Percentiles rank a stretch among this genome's conserved stretches.
Conservation (phyloP, 2,888 invertebrate species). For the Drosophila parthenogenetica region DNA sequence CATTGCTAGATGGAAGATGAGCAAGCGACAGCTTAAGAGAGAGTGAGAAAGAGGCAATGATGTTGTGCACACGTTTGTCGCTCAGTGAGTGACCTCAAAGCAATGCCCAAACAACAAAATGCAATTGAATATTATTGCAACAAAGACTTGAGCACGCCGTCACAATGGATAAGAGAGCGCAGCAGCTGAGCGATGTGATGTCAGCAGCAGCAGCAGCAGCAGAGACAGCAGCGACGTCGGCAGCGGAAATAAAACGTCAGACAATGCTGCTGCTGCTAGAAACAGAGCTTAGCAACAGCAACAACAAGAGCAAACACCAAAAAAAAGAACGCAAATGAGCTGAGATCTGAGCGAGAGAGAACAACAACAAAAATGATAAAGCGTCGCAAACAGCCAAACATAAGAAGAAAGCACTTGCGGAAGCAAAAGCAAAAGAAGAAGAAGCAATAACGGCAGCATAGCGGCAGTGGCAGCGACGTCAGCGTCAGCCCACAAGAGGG, state of each 20-base stretch:
- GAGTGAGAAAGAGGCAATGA: background rate
- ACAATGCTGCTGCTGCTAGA: conserved; percentile 39
- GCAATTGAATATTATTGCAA: conserved; percentile 64
- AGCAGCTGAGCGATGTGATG: conserved; percentile 3
- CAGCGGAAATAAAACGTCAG: conserved; percentile 43
- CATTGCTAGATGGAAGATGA: conserved; percentile 25
- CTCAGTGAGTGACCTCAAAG: conserved; percentile 38
- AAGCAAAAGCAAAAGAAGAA: conserved; percentile 41
- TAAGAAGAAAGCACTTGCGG: conserved; percentile 58
- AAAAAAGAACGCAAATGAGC: conserved; percentile 36
- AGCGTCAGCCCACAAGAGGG: conserved; percentile 38
- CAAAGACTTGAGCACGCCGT: conserved; percentile 65
- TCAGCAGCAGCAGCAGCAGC: conserved; percentile 13
- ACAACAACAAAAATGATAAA: conserved; percentile 35
- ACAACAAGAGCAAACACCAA: conserved; percentile 11
- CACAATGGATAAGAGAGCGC: conserved; percentile 41
- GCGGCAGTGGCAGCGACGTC: background rate
- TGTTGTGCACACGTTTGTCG: conserved; percentile 40
- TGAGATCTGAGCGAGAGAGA: conserved; percentile 24
- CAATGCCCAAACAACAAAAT: conserved; percentile 48
- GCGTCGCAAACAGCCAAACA: conserved; percentile 11
- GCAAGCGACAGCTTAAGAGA: background rate
- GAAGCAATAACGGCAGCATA: background rate
- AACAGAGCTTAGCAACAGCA: conserved; percentile 25
- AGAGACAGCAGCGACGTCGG: conserved; percentile 14